Base-by-base conservation (phyloP, 2,113 vertebrate genomes). In the Coreoperca whiteheadi region DNA sequence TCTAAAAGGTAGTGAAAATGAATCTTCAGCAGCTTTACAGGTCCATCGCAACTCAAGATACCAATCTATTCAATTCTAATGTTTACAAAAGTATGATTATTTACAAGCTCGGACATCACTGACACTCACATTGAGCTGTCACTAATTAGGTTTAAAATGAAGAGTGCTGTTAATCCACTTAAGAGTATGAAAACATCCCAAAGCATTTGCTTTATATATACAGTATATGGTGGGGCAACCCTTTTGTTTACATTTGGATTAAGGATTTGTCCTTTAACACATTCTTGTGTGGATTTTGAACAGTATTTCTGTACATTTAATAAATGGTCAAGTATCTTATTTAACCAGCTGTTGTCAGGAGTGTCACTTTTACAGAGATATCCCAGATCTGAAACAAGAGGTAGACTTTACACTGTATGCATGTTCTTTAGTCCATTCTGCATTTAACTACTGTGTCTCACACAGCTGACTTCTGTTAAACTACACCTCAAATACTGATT, bases 301-400 rank as follows among this genome's bases (percentile, higher is more conserved):
- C 87, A 93, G 90, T 89, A 90, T 95, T 93, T 94, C 89, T 92
- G 91, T 93, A 92, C 90, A 93, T 94, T 95, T 94, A 95, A 94
- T 96, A 95, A 95, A 94, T 90, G 92, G 89, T 84, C n/a, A 18
- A 91, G 85, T 91, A 77, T 89, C 83, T 94, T 91, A 91, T 91
- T 88, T 91, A 87, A 89, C 63, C 86, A 73, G 61, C 68, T 87
- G 83, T 73, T 79, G 93, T 92, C 77, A 61, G 75, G 77, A 8
- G 60, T 89, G 48, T 92, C 70, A 78, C 65, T 89, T 72, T 82
- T 34, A 28, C 64, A 18, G 39, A 16, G 14, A 8, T 53, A 8
- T 69, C 6, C n/a, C 50, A 21, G 53, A 64, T 59, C 6, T 1
- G 28, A 87, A 25, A n/a, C 7, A 28, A 64, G 50, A 48, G 43